These are phyloP conservation scores for Coilia nasus DNA, from an alignment of 2,797 vertebrate genomes.

Conservation along the genomic window DNA sequence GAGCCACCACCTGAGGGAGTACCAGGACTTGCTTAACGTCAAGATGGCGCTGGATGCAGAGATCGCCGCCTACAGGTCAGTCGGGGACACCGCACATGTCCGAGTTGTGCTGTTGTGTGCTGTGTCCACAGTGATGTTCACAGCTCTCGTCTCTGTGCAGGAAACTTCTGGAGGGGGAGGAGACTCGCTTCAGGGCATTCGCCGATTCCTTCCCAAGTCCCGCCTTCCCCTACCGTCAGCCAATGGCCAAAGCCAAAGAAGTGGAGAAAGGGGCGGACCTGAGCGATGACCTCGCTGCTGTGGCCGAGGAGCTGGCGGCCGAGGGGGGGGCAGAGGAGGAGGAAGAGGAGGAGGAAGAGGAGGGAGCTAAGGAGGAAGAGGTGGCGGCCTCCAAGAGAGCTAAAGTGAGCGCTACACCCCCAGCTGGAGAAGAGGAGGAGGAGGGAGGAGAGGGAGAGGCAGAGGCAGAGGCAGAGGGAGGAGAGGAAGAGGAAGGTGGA, in stretches of 20 bases:
- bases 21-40: slow-evolving; percentile 98
- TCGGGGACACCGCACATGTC: not conserved
- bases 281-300: slow-evolving; percentile 83
- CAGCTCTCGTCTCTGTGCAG: slow-evolving; percentile 64
- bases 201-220: slow-evolving; percentile 67
- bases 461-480: slow-evolving; percentile 50
- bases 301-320: slow-evolving; percentile 83
- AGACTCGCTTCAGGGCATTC: slow-evolving; percentile 90
- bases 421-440: slow-evolving; percentile 57
- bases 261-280: slow-evolving; percentile 92
- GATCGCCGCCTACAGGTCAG: slow-evolving; percentile 95
- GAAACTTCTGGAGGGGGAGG: slow-evolving; percentile 95
- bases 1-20: slow-evolving; percentile 93
- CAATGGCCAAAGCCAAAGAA: slow-evolving; percentile 82
- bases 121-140: not conserved
- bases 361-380: slow-evolving; percentile 57
- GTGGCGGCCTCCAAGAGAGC: slow-evolving; percentile 44
- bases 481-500: slow-evolving; percentile 39
- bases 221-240: slow-evolving; percentile 81
- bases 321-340: slow-evolving; percentile 65
- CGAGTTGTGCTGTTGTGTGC: not conserved
- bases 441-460: slow-evolving; percentile 50
- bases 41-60: slow-evolving; percentile 98
- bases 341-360: slow-evolving; percentile 71
- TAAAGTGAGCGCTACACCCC: slow-evolving; percentile 42